These are phyloP conservation scores for Gallinago stenura DNA, from an alignment of 2,797 vertebrate species.

Conservation along the genomic window DNA sequence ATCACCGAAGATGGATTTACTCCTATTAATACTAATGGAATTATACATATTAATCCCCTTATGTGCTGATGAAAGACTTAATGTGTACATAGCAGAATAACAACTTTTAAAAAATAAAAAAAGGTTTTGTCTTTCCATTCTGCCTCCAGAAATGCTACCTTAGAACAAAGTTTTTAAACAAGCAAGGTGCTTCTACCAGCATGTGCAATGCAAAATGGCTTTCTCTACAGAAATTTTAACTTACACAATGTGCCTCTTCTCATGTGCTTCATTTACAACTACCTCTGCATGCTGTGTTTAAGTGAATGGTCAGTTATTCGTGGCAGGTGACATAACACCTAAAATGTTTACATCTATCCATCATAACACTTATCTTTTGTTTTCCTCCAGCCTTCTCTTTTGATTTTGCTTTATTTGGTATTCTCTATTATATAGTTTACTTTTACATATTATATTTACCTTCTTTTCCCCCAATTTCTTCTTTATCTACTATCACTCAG, in stretches of 20 bases:
- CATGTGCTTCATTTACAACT: neutral
- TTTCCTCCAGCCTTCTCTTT: neutral
- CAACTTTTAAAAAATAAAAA: constrained; percentile 9
- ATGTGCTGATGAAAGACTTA: constrained; percentile 7
- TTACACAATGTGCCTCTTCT: neutral
- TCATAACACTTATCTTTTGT: neutral
- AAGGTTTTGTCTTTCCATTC: neutral
- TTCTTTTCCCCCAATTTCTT: neutral
- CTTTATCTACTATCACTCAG: neutral
- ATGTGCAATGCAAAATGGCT: neutral
- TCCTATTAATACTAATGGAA: constrained; percentile 41
- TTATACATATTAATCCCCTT: constrained; percentile 42
- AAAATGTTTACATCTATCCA: neutral
- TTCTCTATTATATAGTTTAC: neutral
- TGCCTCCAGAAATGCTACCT: neutral
- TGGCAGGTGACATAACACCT: neutral
- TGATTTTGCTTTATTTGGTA: neutral
- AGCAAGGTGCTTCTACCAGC: neutral
- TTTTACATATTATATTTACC: neutral
- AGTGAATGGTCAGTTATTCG: neutral
- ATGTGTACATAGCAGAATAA: neutral
- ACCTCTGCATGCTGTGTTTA: neutral
- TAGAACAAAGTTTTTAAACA: neutral
- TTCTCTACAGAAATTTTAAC: neutral
- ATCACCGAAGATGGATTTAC: constrained; percentile 28